Conservation (phyloP, 2,888 invertebrate genomes). For the Caradrina clavipalpis region DNA sequence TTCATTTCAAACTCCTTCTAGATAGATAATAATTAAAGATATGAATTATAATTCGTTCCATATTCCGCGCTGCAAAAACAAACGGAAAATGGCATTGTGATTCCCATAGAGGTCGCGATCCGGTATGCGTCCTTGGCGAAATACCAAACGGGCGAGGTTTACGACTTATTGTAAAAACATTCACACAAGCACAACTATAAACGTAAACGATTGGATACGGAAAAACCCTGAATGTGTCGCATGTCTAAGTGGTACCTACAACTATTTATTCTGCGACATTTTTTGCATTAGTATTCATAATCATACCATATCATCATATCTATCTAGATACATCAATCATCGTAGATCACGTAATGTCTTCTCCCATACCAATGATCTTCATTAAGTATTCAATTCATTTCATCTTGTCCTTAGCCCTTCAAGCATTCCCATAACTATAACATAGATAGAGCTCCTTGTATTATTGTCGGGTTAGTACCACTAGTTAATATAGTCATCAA, state of each 20-base stretch:
- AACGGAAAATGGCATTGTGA: conserved; percentile 6
- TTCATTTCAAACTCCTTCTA: neutral
- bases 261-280: conserved; percentile 13
- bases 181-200: conserved; percentile 5
- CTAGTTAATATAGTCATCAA: neutral
- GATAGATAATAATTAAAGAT: neutral
- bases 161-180: conserved; percentile 49
- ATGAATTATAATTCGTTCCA: conserved; percentile 1
- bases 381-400: conserved; percentile 18
- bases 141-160: conserved; percentile 29
- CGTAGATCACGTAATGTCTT: neutral
- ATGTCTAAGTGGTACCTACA: conserved; percentile 18
- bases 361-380: neutral
- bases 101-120: conserved; percentile 13
- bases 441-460: neutral
- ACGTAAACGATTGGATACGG: conserved; percentile 13
- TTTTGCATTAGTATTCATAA: conserved; percentile 35
- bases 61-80: conserved; percentile 8
- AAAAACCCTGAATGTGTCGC: conserved; percentile 29
- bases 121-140: conserved; percentile 30
- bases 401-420: neutral
- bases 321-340: conserved; percentile 6
- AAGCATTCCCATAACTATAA: neutral
- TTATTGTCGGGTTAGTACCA: neutral
- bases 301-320: neutral